Conservation (phyloP, 1,140 invertebrate genomes). For the Orchesella cincta region DNA sequence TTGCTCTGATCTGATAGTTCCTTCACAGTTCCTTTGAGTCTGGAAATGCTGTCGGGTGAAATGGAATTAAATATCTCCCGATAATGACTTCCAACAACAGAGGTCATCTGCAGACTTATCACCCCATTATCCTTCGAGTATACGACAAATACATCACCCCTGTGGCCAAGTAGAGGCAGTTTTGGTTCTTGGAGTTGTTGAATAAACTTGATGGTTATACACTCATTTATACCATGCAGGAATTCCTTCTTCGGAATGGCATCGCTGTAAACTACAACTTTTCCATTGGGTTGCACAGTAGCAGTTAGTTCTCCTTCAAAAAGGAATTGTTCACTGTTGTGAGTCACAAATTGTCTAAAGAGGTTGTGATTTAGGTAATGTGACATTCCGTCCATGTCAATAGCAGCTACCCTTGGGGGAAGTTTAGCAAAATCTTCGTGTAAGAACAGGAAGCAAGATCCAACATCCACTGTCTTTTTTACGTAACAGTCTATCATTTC, state of each 20-base stretch:
- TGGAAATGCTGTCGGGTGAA: not conserved
- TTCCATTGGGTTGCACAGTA: not conserved
- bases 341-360: not conserved
- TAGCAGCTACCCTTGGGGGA: not conserved
- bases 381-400: not conserved
- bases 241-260: not conserved
- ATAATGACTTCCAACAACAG: not conserved
- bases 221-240: not conserved
- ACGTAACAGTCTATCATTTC: not conserved
- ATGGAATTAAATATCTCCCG: not conserved
- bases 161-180: not conserved
- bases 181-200: not conserved
- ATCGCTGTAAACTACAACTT: not conserved
- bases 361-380: not conserved
- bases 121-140: not conserved
- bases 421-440: not conserved
- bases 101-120: not conserved
- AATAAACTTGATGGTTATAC: not conserved
- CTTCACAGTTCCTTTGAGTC: not conserved
- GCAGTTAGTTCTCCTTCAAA: not conserved
- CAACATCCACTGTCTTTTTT: not conserved
- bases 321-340: not conserved
- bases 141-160: not conserved
- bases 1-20: no score
- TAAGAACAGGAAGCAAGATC: not conserved